A percentile compares a stretch with the other conserved stretches of the same genome.
Conservation (phyloP, 2,113 vertebrate species). For the Rhea pennata region DNA sequence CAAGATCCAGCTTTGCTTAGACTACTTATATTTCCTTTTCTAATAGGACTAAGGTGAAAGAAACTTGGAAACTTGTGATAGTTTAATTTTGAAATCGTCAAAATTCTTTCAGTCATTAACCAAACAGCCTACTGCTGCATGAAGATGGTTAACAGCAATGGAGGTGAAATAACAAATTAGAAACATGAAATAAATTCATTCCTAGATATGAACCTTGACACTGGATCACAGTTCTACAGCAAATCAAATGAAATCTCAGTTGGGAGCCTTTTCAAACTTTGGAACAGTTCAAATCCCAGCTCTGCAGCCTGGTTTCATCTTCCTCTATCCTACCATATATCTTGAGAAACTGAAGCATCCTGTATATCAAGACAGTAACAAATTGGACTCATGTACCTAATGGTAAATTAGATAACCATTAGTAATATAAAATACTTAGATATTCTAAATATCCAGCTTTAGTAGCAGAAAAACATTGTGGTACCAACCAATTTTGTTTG, state of each 20-base stretch:
- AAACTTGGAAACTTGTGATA: rapidly evolving
- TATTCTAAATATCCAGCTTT: background rate
- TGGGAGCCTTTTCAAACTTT: background rate
- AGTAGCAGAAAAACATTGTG: background rate
- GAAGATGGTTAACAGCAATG: background rate
- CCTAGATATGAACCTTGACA: background rate
- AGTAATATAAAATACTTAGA: background rate
- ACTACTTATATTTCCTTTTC: background rate
- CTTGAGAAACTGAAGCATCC: background rate
- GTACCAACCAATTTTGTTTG: background rate
- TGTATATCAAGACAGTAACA: background rate
- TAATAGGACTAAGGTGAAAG: background rate
- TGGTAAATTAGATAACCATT: background rate
- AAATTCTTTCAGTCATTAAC: background rate
- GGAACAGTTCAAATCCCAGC: background rate
- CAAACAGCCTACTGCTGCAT: background rate
- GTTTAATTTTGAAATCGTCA: background rate
- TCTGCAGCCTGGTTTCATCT: background rate
- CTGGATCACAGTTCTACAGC: background rate
- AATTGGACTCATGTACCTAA: background rate
- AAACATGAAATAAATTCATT: background rate
- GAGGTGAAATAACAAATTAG: background rate
- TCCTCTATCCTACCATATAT: background rate
- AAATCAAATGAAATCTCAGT: background rate
- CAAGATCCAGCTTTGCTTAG: background rate